These are phyloP conservation scores for Drosophila phalerata DNA, from an alignment of 2,888 invertebrate genomes.

Conservation along the genomic window DNA sequence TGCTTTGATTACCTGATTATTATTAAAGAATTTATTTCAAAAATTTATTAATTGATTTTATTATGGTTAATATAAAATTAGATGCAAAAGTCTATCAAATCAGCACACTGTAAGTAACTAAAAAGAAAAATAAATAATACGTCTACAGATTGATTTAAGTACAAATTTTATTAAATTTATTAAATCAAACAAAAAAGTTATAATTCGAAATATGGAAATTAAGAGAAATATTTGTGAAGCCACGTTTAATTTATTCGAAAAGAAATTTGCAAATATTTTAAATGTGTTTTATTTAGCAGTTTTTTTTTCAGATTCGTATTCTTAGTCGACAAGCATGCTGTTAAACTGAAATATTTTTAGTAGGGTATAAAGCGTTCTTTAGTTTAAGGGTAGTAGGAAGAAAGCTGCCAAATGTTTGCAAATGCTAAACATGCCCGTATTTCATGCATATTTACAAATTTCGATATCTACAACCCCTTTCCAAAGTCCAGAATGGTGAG, in stretches of 20 bases:
- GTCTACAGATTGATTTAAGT: no score
- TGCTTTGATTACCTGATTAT: no score
- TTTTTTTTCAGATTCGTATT: no score
- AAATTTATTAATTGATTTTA: no score
- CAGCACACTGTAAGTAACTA: no score
- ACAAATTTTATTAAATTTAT: no score
- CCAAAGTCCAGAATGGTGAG: neutral
- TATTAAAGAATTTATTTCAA: no score
- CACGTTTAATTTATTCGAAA: neutral
- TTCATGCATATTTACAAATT: conserved; percentile 80
- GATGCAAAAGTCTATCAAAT: no score
- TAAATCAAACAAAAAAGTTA: no score
- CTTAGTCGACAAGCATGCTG: neutral
- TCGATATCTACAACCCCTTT: conserved; percentile 74
- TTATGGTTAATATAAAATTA: no score
- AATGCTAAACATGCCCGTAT: conserved; percentile 80
- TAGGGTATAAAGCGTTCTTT: conserved; percentile 7
- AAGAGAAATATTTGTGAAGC: neutral
- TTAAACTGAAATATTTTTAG: neutral
- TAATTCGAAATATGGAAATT: no score
- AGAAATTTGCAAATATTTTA: neutral
- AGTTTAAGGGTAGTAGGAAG: conserved; percentile 2
- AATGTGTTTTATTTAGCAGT: neutral
- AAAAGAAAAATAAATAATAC: no score
- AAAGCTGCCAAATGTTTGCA: conserved; percentile 67